Evolutionary conservation across 1,140 invertebrate genomes (phyloP), one percentile per base, ranked within the genome.

Genomic region (Atopsyche davidsoni): DNA sequence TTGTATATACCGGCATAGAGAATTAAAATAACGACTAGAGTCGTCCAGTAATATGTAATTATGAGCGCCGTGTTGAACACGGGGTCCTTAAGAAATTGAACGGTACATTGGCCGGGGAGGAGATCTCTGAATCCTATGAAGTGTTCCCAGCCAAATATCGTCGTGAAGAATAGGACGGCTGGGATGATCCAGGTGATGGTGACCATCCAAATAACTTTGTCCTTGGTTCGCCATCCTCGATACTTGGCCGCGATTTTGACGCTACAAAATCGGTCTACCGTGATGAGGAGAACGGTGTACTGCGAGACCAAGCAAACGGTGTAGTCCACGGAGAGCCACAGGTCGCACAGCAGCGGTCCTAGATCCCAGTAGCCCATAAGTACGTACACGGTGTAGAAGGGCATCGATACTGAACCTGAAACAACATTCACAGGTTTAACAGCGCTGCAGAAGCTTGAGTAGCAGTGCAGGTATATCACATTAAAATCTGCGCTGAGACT

Each of bases 291-390:
- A 2, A 99, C 97, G 0, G 97, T 99, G 69, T 99, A 99, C 68
- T 99, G 97, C 2, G 96, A 98, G 3, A 98, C 95, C 16, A 99
- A 76, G 65, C 97, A 99, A 1, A 98, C 96, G 3, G 96, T 98
- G 71, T 98, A 99, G 73, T 99, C 97, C 14, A 98, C 89, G 0
- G 96, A 96, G 1, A 99, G 78, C 97, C 97, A 99, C 23, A 99
- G 76, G 71, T 99, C 96, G 69, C 97, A 99, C 0, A 98, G 76
- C 46, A 98, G 80, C 9, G 92, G 87, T 13, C 96, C 96, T 39
- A 99, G 79, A 63, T 96, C 88, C 97, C 97, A 99, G 62, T 92
- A 89, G 16, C 93, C 91, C 78, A 88, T 90, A 43, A 99, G 73
- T 32, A 98, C 86, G 73, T 99, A 99, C 35, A 96, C 85, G 4